Evolutionary conservation across 2,888 invertebrate genomes (phyloP).

Genomic region (Helicoverpa assulta): DNA sequence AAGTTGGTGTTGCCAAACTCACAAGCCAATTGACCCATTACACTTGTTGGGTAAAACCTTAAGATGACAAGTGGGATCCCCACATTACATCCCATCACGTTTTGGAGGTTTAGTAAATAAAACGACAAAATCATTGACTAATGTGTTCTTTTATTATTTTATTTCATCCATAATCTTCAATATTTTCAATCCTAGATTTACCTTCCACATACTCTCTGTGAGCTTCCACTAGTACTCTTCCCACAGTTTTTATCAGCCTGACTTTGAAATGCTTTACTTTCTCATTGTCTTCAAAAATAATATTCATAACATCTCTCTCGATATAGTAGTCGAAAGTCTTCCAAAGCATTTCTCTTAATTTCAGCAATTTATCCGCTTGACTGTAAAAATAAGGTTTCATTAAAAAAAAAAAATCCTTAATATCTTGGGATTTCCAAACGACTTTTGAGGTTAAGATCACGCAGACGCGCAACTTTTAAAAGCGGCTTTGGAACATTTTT

Average conservation of each 20-base stretch:
- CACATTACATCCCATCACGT: too few species aligned
- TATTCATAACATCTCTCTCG: constrained; percentile 75
- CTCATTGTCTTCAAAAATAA: constrained; percentile 72
- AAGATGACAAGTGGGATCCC: too few species aligned
- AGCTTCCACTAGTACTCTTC: constrained; percentile 78
- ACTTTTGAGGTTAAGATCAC: not conserved
- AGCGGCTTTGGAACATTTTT: not conserved
- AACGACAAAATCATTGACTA: not conserved
- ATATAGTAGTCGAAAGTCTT: constrained; percentile 85
- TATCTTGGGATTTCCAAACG: not conserved
- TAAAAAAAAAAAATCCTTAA: not conserved
- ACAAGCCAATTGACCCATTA: too few species aligned
- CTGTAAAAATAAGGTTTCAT: constrained; percentile 73
- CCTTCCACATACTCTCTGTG: constrained; percentile 63
- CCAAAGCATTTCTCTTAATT: constrained; percentile 86
- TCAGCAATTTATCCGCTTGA: constrained; percentile 83
- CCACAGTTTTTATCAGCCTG: constrained; percentile 76
- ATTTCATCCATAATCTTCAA: constrained; percentile 36
- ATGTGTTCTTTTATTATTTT: not conserved
- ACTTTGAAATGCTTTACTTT: constrained; percentile 74
- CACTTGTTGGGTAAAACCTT: not conserved
- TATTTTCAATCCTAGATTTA: constrained; percentile 36
- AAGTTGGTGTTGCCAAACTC: too few species aligned
- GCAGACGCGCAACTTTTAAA: not conserved
- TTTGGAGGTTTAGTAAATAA: constrained; percentile 16